A percentile compares a stretch with the other conserved stretches of the same genome.
phyloP scores from a whole-genome alignment of 2,113 vertebrate species.

The Percopsis transmontana region DNA sequence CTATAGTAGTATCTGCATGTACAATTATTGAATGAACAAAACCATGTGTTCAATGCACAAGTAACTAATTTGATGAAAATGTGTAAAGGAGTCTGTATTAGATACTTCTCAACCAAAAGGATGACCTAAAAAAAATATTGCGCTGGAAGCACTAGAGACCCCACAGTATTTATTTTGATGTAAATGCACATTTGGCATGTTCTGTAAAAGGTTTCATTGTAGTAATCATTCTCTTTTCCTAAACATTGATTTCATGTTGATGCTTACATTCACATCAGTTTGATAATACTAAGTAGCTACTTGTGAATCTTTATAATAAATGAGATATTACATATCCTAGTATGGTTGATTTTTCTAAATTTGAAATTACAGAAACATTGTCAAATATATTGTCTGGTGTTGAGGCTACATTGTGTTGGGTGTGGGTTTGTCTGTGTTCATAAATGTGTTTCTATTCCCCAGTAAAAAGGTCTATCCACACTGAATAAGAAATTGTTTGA shows the following conservation, averaged over 20 bases:
- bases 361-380: not conserved
- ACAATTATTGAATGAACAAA: not conserved
- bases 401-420: conserved; percentile 19
- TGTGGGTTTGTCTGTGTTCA: conserved; percentile 9
- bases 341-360: not conserved
- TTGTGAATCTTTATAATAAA: not conserved
- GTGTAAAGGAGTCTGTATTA: too few relatives aligned
- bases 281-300: not conserved
- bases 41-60: not conserved
- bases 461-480: conserved; percentile 2
- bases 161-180: conserved; percentile 7
- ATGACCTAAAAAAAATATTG: conserved; percentile 3
- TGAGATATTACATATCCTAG: not conserved
- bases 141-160: conserved; percentile 1
- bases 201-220: conserved; percentile 28
- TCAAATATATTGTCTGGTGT: conserved; percentile 1
- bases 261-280: not conserved
- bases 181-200: conserved; percentile 22
- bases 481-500: conserved; percentile 4
- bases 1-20: not conserved
- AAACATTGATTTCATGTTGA: not conserved
- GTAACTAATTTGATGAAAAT: too few relatives aligned
- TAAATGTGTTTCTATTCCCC: conserved; percentile 42
- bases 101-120: not conserved
- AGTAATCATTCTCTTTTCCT: not conserved